Evolutionary conservation across 2,113 vertebrate genomes (phyloP), one percentile per base, ranked within the genome.

Genomic region (Seriola dumerili): DNA sequence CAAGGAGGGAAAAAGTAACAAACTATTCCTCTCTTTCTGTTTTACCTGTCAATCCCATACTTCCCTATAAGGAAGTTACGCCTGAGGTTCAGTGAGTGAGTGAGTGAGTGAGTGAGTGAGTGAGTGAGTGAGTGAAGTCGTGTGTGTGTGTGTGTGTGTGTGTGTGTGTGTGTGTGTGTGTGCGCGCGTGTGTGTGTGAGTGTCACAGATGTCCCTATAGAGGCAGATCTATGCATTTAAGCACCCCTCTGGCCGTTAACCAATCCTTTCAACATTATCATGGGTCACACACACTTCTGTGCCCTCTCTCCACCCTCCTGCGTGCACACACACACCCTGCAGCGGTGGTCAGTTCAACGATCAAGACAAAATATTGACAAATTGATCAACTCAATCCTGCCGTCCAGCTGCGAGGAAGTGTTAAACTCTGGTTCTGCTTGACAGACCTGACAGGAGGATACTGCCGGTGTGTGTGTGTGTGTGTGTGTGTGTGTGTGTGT

Each of bases 341-440:
- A 6, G 88, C 12, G 23, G 4, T 59, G 90, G 80, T 88, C 81
- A 88, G 83, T 57, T 48, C 75, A 84, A 44, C 1, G 72, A 91
- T 89, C 90, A 80, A 89, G 80, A 64, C 67, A 58, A 72, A 85
- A 29, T 90, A 94, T 93, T 62, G 92, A 93, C 75, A 25, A 85
- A 92, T 93, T 92, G 92, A 93, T 93, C 85, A 84, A 32, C 9
- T 82, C 55, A 44, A 68, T 81, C 75, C 91, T 87, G 85, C 61
- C 17, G 55, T 54, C 81, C 89, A 89, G 91, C 93, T 88, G 88
- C 38, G 86, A 76, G 91, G 88, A 92, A 79, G 88, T 85, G 81
- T 93, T 92, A n/a, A 83, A 86, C 85, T 80, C 5, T 50, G 81
- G 78, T 78, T 88, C 70, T 65, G 76, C 78, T 72, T 87, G 70